Percentiles rank a stretch among this genome's conserved stretches.
These are phyloP conservation scores for Eulithis prunata DNA, from an alignment of 2,888 invertebrate species.

Conservation along the genomic window DNA sequence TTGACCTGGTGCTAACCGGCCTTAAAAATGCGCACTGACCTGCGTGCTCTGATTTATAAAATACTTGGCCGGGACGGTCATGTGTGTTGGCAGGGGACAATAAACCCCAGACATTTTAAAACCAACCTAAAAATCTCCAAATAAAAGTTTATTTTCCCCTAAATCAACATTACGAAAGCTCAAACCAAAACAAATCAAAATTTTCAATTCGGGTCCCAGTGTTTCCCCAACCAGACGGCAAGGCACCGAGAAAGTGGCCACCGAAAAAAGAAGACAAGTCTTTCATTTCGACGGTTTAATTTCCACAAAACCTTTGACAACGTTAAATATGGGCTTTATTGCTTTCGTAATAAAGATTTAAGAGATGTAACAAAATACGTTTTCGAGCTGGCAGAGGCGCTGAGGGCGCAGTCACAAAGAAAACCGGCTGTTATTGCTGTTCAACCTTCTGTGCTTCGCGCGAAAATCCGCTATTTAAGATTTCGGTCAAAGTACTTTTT, in stretches of 20 bases:
- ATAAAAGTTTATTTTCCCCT: conserved; percentile 5
- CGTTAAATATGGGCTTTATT: conserved; percentile 76
- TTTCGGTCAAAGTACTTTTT: background rate
- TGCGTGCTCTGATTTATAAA: conserved; percentile 10
- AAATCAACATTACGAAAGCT: conserved; percentile 11
- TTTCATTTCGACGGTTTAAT: conserved; percentile 76
- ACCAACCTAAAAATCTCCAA: conserved; percentile 4
- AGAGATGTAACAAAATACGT: conserved; percentile 56
- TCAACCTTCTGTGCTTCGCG: background rate
- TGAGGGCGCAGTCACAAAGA: conserved; percentile 30
- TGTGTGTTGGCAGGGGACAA: conserved; percentile 11
- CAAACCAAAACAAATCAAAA: conserved; percentile 25
- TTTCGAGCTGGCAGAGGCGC: conserved; percentile 48
- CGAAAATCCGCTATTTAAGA: background rate
- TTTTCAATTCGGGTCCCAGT: conserved; percentile 45
- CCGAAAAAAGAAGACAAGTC: conserved; percentile 63
- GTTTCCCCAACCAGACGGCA: conserved; percentile 62
- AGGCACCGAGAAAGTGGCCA: conserved; percentile 57
- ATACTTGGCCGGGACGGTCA: conserved; percentile 6
- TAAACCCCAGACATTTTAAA: conserved; percentile 9
- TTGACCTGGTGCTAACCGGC: background rate
- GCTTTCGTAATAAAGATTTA: conserved; percentile 76
- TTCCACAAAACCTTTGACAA: conserved; percentile 68
- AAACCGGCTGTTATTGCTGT: background rate
- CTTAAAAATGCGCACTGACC: conserved; percentile 16